Base-by-base conservation (phyloP, 2,888 invertebrate genomes). In the Dysmachus trigonus region DNA sequence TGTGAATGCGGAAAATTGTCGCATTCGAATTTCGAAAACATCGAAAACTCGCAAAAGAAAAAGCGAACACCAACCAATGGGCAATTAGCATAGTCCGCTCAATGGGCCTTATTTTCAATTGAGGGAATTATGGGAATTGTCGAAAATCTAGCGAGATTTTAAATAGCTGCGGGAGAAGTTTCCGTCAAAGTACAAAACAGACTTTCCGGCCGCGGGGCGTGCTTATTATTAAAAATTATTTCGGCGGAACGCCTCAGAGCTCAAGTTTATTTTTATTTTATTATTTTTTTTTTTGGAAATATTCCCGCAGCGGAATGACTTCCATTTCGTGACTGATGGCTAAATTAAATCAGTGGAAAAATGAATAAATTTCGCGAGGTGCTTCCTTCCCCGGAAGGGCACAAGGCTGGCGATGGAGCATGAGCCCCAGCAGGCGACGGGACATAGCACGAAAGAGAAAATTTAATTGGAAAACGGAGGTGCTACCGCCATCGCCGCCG, bases 301-400 rank as follows among this genome's bases (percentile, higher is more conserved):
- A 22, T 27, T 38, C 33, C 22, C 13, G 22, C 38, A n/a, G 76
- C 22, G 8, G 22, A 38, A 76, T 22, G 35, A 38, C n/a, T 76
- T 76, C 38, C 76, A 76, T 38, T 76, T 76, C 76, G 76, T 76
- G 76, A 76, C 76, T 76, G 76, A 76, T 76, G 38, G 35, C 76
- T 35, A 76, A 76, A 76, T 76, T 76, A 76, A 76, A 76, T 76
- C 76, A 76, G 38, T 38, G 76, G 35, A 76, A 76, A 47, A 38
- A 76, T 76, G 76, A 76, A 76, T 76, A 76, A 76, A 76, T 76
- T 76, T 76, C n/a, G 22, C 31, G 31, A 38, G 76, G 22, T 76
- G 38, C 38, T 76, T 76, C 35, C 35, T 76, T 76, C 38, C 33
- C 73, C 73, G 38, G 22, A 76, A 38, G 38, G 76, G 38, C 33